Conservation (phyloP, 2,113 vertebrate species). For the Xyliphius kryptos region DNA sequence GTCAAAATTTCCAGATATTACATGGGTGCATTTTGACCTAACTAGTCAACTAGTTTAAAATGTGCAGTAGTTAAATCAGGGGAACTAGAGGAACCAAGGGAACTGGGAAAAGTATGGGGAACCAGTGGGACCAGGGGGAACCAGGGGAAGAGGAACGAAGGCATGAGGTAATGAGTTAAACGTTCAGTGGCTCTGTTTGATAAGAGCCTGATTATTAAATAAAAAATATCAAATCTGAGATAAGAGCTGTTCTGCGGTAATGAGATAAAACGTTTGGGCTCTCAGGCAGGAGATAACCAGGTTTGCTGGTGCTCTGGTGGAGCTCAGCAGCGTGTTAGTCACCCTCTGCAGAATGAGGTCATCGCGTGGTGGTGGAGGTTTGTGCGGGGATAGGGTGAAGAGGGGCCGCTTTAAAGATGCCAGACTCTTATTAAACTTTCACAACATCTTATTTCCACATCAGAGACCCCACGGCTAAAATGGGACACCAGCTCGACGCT, state of each 20-base stretch:
- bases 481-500: slow-evolving; percentile 46
- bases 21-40: too few relatives aligned
- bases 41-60: too few relatives aligned
- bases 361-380: background rate
- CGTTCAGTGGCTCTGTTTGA: background rate
- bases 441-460: slow-evolving; percentile 52
- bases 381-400: slow-evolving; percentile 31
- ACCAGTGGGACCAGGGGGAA: too few relatives aligned
- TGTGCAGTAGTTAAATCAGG: too few relatives aligned
- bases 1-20: too few relatives aligned
- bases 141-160: too few relatives aligned
- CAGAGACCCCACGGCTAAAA: slow-evolving; percentile 51
- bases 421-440: slow-evolving; percentile 63
- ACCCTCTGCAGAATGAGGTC: slow-evolving; percentile 8
- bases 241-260: background rate
- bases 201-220: background rate
- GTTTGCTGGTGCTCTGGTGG: background rate
- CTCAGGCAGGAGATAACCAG: background rate
- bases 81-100: too few relatives aligned
- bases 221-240: background rate
- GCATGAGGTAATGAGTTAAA: background rate
- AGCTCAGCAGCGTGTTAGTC: slow-evolving; percentile 1
- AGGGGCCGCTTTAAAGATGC: slow-evolving; percentile 46
- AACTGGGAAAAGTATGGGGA: too few relatives aligned
- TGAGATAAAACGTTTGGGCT: background rate